Conservation (phyloP, 2,797 vertebrate genomes). For the Leuciscus waleckii region DNA sequence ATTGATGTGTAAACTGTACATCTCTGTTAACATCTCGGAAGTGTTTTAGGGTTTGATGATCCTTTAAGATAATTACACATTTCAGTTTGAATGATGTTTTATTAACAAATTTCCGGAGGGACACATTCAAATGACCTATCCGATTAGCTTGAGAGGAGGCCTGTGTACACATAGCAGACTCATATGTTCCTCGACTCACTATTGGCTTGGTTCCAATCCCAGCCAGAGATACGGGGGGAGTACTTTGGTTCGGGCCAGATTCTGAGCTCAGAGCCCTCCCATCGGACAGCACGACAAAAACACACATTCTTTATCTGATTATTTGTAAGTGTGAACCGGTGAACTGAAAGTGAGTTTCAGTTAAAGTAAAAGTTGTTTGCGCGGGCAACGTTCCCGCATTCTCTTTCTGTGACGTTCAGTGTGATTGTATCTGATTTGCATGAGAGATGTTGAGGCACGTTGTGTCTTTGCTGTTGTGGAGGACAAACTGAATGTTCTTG, state of each 20-base stretch:
- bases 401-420: slow-evolving; percentile 37
- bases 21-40: neutral
- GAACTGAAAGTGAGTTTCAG: neutral
- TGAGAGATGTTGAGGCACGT: slow-evolving; percentile 44
- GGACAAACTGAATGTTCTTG: slow-evolving; percentile 43
- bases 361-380: slow-evolving; percentile 8
- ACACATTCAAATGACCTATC: neutral
- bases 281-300: neutral
- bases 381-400: slow-evolving; percentile 31
- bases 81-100: neutral
- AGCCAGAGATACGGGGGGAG: neutral
- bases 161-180: neutral
- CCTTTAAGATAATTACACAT: neutral
- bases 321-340: neutral
- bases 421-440: slow-evolving; percentile 54
- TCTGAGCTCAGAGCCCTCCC: neutral
- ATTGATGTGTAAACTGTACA: neutral
- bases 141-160: neutral
- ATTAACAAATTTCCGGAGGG: neutral
- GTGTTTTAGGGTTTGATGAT: neutral
- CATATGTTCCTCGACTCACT: neutral
- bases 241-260: neutral
- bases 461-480: slow-evolving; percentile 40
- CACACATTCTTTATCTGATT: neutral
- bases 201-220: neutral